Evolutionary conservation across 2,797 vertebrate species (phyloP).

Genomic region (Molossus molossus): DNA sequence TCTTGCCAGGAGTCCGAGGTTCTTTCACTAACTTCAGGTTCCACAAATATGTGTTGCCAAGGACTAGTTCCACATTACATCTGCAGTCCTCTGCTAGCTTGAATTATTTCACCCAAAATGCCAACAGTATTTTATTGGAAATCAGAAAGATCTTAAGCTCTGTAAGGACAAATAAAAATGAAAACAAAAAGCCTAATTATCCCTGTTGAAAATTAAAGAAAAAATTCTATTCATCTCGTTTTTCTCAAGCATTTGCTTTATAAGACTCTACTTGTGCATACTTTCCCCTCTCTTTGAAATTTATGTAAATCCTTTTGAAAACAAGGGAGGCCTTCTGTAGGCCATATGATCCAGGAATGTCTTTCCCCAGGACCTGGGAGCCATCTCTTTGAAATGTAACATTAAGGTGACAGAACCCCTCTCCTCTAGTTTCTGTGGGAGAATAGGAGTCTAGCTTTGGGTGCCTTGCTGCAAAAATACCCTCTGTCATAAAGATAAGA

Average conservation of each 20-base stretch:
- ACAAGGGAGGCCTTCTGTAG: background rate
- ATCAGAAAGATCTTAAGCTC: background rate
- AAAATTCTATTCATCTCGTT: background rate
- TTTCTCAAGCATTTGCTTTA: background rate
- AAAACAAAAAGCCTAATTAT: background rate
- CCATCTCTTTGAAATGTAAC: background rate
- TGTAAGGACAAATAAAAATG: background rate
- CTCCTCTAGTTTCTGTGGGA: background rate
- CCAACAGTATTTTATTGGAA: background rate
- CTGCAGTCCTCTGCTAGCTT: background rate
- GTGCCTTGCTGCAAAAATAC: background rate
- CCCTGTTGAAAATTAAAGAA: background rate
- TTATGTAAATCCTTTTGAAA: background rate
- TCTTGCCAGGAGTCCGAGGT: background rate
- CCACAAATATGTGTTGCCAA: background rate
- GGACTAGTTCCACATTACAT: background rate
- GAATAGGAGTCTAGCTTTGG: background rate
- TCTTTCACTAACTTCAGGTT: background rate
- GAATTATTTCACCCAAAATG: background rate
- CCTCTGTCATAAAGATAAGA: background rate
- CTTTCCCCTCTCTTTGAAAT: conserved; percentile 4
- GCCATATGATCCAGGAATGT: background rate
- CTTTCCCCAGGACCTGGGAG: background rate
- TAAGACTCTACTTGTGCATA: background rate
- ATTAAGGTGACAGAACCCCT: background rate